Base-by-base conservation (phyloP, 2,113 vertebrate genomes). In the Lucifuga dentata region DNA sequence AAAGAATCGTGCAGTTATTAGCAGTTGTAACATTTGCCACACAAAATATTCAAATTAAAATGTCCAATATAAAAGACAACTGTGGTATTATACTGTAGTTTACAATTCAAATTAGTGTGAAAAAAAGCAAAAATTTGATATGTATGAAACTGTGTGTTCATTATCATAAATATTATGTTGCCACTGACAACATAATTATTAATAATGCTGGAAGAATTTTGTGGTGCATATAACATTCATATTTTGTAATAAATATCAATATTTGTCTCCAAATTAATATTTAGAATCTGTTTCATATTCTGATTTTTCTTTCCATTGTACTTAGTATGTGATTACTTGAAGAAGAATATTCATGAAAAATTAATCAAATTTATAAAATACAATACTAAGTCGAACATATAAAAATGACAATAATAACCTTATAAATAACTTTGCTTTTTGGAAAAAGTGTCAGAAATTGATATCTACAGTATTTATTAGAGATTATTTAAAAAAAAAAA, bases 401-500 rank as follows among this genome's bases (percentile, higher is more conserved):
- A 16, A 21, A 21, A 11, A 17, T 20, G 17, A 45, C 1, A 10
- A 55, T 12, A 2, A 12, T 38, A 11, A 48, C 51, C 35, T 41
- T 56, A 44, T 11, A 56, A 64, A 33, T 53, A 45, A 43, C 17
- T 52, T 57, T 11, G 0, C 1, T 48, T 1, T 43, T 32, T 49
- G 46, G 0, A 4, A 9, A 8, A 49, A 29, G 26, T 35, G 13
- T 46, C 2, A 23, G 13, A 65, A 32, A 40, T 41, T 48, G 15
- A 49, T 62, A 58, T 43, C 9, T 44, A 3, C 36, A 32, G 53
- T 19, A 53, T 13, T 36, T 45, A 2, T 53, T 20, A 2, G 3
- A 38, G 12, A 68, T 3, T 21, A 21, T 38, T 12, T n/a, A 29
- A 3, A 29, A 51, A 53, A 39, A 51, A 1, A 39, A 43, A 70